Conservation (phyloP, 2,888 invertebrate genomes). For the Myopa tessellatipennis region DNA sequence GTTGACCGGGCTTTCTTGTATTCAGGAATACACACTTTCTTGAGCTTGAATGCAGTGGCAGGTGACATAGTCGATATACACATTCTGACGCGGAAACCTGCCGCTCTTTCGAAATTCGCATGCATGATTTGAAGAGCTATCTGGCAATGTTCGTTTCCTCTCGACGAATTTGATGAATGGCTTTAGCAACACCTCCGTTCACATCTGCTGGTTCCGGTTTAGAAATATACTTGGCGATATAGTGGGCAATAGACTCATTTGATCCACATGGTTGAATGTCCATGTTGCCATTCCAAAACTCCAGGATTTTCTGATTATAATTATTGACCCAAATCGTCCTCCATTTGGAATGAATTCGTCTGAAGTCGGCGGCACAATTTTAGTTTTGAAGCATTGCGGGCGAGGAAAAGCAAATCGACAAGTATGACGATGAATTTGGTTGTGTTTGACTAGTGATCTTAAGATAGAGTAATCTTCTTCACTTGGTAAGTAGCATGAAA, state of each 20-base stretch:
- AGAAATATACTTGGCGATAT: conserved; percentile 46
- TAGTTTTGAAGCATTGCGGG: conserved; percentile 37
- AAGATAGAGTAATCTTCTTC: conserved; percentile 42
- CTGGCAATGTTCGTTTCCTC: conserved; percentile 49
- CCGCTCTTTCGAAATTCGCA: conserved; percentile 54
- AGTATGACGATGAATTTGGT: conserved; percentile 47
- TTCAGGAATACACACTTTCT: conserved; percentile 47
- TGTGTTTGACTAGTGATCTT: conserved; percentile 43
- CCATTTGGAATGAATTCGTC: conserved; percentile 39
- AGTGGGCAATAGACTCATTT: conserved; percentile 51
- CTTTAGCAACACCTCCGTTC: conserved; percentile 42
- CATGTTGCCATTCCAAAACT: conserved; percentile 51
- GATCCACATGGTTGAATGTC: conserved; percentile 55
- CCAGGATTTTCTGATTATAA: conserved; percentile 47
- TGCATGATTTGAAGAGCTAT: conserved; percentile 54
- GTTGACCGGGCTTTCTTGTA: conserved; percentile 50
- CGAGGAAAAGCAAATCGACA: conserved; percentile 48
- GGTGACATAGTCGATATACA: conserved; percentile 52
- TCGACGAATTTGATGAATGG: conserved; percentile 45
- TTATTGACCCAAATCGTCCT: conserved; percentile 46
- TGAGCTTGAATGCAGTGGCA: conserved; percentile 48
- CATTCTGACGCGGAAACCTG: conserved; percentile 57
- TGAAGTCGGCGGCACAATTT: conserved; percentile 37
- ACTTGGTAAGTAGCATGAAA: conserved; percentile 39
- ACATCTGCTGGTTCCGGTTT: conserved; percentile 40